Evolutionary conservation across 2,113 vertebrate genomes (phyloP), one percentile per base, ranked within the genome.

Genomic region (Gobiocypris rarus): DNA sequence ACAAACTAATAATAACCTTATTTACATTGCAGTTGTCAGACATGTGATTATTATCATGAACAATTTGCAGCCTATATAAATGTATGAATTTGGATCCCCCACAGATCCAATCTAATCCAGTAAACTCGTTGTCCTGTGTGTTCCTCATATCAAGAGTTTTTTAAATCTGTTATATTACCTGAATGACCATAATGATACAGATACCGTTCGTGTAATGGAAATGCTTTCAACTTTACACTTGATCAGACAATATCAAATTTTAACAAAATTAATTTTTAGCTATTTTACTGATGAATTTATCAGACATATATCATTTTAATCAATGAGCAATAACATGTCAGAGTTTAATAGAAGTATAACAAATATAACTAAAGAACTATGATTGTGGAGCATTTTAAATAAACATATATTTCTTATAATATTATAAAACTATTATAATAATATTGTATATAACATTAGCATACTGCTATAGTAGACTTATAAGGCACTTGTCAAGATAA

Each of bases 1-100:
- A 17, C 14, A 76, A 28, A 73, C n/a, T 76, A 81, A 74, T 83
- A 79, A 78, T 83, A 79, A 78, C n/a, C 48, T 67, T 69, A 86
- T 74, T 71, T 84, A 56, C 43, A 81, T 81, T 75, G 70, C 56
- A 45, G 63, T 48, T 84, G 38, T 82, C 71, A 45, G 28, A 84
- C 34, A 81, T 34, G 34, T 50, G 43, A 71, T 82, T 63, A 78
- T 74, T 82, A 17, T 45, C 17, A 71, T 65, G 31, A 45, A 45
- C 28, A 61, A 77, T 76, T 82, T 82, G 58, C 3, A 4, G 45
- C 56, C 54, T 63, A 74, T 70, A 77, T 84, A 15, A 84, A 65
- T 82, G 8, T 50, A 71, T 61, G 45, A 14, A 26, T 76, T 59
- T 59, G 38, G 17, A 75, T 70, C 71, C 54, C 81, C 69, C 76